These are phyloP conservation scores for Myrmecobius fasciatus DNA, from an alignment of 2,113 vertebrate genomes.

Conservation along the genomic window DNA sequence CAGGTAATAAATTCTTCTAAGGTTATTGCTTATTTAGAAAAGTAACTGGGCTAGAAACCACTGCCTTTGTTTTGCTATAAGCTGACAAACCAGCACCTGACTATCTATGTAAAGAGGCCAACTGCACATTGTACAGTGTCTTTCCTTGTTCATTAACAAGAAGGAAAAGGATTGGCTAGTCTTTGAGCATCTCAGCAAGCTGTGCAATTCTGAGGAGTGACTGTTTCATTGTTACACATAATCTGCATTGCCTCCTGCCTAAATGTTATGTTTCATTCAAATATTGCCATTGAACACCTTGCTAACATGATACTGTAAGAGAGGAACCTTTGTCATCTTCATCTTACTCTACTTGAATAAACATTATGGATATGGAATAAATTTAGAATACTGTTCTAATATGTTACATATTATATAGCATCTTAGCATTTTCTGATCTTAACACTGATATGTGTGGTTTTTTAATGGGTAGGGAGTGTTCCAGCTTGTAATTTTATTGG, in stretches of 20 bases:
- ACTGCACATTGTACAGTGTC: not conserved
- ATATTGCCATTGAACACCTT: not conserved
- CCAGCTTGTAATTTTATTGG: not conserved
- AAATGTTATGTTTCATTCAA: constrained; percentile 25
- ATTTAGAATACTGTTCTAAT: constrained; percentile 2
- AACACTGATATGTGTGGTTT: not conserved
- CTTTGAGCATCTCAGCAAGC: not conserved
- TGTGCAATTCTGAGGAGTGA: not conserved
- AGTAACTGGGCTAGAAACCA: constrained; percentile 37
- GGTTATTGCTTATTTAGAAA: constrained; percentile 27
- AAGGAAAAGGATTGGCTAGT: constrained; percentile 18
- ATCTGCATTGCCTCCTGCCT: not conserved
- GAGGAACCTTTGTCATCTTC: not conserved
- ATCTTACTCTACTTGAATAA: not conserved
- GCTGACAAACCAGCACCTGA: constrained; percentile 3
- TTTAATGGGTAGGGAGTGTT: not conserved
- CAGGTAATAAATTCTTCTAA: constrained; percentile 28
- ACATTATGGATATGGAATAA: not conserved
- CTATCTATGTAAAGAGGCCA: not conserved
- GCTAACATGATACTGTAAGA: not conserved
- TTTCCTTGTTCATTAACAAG: constrained; percentile 19
- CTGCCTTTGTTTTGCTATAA: constrained; percentile 41
- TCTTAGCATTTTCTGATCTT: constrained; percentile 12
- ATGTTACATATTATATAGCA: not conserved
- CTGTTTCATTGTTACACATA: not conserved